Evolutionary conservation across 2,113 vertebrate species (phyloP).

Genomic region (Phalacrocorax brasilianus): DNA sequence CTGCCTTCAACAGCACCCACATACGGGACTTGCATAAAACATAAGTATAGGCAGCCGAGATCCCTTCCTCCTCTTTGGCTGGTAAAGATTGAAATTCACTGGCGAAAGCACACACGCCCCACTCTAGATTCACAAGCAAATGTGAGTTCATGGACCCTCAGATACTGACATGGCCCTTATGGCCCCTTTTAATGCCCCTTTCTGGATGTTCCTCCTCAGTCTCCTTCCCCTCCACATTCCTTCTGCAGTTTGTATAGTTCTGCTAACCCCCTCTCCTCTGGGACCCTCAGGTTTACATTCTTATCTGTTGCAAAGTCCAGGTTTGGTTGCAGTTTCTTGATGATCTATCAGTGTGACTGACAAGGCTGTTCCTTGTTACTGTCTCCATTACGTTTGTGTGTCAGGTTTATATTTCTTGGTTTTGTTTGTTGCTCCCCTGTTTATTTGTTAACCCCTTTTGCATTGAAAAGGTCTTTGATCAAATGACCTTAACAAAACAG

Average conservation of each 20-base stretch:
- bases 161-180: background rate
- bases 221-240: background rate
- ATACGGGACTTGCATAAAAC: background rate
- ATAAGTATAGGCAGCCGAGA: background rate
- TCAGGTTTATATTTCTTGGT: background rate
- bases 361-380: background rate
- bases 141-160: fast-evolving
- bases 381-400: background rate
- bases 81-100: background rate
- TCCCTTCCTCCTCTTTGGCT: background rate
- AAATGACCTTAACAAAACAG: background rate
- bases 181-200: background rate
- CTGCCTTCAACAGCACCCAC: background rate
- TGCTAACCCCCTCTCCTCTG: background rate
- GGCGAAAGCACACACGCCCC: background rate
- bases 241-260: background rate
- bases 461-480: background rate
- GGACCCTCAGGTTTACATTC: background rate
- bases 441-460: background rate
- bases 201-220: background rate
- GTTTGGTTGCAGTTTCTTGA: background rate
- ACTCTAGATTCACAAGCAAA: background rate
- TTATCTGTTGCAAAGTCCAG: background rate
- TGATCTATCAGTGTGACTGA: background rate
- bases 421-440: background rate